Percentiles rank a stretch among this genome's conserved stretches.
phyloP scores from a whole-genome alignment of 2,113 vertebrate genomes.

The Podarcis raffonei region DNA sequence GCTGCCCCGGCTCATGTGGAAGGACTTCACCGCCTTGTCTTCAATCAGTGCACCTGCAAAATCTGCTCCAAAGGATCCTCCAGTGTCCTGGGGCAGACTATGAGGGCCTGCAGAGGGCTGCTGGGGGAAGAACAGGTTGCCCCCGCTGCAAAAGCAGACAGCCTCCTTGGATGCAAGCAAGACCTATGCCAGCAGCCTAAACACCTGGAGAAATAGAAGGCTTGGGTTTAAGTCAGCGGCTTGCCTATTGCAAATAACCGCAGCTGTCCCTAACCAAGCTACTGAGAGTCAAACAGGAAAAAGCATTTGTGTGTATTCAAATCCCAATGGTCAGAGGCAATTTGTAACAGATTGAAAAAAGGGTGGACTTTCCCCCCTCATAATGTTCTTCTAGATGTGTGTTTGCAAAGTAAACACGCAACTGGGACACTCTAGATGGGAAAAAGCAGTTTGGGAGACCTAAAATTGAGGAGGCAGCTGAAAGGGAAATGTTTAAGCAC shows the following conservation, averaged over 20 bases:
- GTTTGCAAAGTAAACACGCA: background rate
- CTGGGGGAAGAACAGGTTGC: background rate
- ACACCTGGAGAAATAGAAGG: background rate
- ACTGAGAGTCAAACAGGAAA: background rate
- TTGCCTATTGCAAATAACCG: background rate
- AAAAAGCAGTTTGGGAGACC: background rate
- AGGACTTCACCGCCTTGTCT: no score
- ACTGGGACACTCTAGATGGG: background rate
- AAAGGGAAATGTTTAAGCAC: background rate
- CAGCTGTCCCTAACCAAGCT: background rate
- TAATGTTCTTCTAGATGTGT: background rate
- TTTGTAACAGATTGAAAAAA: background rate
- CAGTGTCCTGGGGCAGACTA: no score
- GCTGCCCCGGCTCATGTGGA: no score
- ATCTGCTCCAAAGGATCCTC: no score
- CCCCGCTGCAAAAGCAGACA: no score
- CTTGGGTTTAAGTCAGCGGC: no score
- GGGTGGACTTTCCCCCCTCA: background rate
- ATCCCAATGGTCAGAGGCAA: background rate
- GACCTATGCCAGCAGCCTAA: no score
- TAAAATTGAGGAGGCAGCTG: background rate
- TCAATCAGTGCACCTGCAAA: no score
- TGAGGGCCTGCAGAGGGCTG: background rate
- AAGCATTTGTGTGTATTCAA: background rate
- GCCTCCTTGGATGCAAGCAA: background rate